These are phyloP conservation scores for Hyles euphorbiae DNA, from an alignment of 1,140 invertebrate genomes.

Conservation along the genomic window DNA sequence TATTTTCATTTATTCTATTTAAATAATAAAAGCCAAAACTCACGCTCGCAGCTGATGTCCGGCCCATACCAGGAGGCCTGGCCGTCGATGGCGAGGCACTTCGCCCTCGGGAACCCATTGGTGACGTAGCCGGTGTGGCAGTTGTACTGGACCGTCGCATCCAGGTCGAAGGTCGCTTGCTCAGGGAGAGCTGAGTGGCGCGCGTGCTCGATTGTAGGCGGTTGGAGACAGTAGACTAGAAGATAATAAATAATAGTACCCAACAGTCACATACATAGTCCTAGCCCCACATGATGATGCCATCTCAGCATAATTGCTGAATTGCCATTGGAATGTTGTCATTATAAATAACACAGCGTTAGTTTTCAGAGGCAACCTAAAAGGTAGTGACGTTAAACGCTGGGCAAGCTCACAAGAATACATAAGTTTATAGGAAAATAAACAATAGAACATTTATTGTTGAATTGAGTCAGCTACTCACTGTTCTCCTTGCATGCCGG, in stretches of 20 bases:
- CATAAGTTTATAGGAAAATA: too few relatives aligned
- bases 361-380: too few relatives aligned
- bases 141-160: conserved; percentile 91
- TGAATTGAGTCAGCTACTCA: conserved; percentile 50
- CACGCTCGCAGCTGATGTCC: conserved; percentile 95
- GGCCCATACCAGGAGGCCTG: conserved; percentile 94
- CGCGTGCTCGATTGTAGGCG: conserved; percentile 91
- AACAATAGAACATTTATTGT: too few relatives aligned
- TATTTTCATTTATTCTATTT: too few relatives aligned
- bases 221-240: conserved; percentile 90
- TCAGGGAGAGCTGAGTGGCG: conserved; percentile 89
- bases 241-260: too few relatives aligned
- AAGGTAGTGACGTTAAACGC: too few relatives aligned
- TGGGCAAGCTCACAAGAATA: too few relatives aligned
- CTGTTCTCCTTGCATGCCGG: conserved; percentile 93
- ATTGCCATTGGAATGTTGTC: too few relatives aligned
- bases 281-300: too few relatives aligned
- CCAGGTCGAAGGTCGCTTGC: conserved; percentile 88
- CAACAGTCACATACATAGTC: too few relatives aligned
- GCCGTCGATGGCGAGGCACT: conserved; percentile 93
- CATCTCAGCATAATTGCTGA: too few relatives aligned
- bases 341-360: too few relatives aligned
- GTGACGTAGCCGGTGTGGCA: conserved; percentile 93
- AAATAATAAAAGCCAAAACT: conserved; percentile 54
- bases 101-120: conserved; percentile 89